Evolutionary conservation across 2,888 invertebrate genomes (phyloP), one percentile per base, ranked within the genome.

Genomic region (Chaitophorus viminalis): DNA sequence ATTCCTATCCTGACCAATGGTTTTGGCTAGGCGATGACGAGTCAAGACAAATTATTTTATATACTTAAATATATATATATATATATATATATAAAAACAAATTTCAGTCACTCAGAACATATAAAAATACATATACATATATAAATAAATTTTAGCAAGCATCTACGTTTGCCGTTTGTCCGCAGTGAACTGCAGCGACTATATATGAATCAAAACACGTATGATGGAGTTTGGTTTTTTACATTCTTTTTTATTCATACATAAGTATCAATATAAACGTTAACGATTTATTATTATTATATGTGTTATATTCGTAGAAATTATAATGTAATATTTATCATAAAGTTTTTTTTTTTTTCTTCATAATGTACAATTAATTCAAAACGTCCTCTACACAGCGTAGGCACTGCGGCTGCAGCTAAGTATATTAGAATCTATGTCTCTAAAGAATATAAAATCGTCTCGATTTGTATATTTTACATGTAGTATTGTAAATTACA

Each of bases 361-460:
- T 76, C 17, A 39, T n/a, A 46, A 46, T 29, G 4, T 46, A 46
- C 46, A 76, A 76, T 9, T 46, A 8, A 76, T 75, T 17, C 8
- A 18, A 76, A 76, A 76, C 29, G 46, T 11, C 29, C 46, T 29
- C 46, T 76, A 76, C 46, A 46, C 76, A 29, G 76, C n/a, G n/a
- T n/a, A n/a, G n/a, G n/a, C n/a, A n/a, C n/a, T n/a, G n/a, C 46
- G 76, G 18, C 76, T 46, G 76, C 17, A 36, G 74, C 74, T 74
- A 74, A n/a, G n/a, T n/a, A n/a, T n/a, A n/a, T n/a, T 33, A 74
- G 74, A 39, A 46, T 76, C 18, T 46, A 39, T 11, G 18, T n/a
- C 29, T 36, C n/a, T 29, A 39, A 0, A 29, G 46, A 76, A 39
- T 18, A 46, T 76, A 46, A 46, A 60, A 60, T 60, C 21, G 21